Base-by-base conservation (phyloP, 2,888 invertebrate genomes). In the Malacosoma neustria region DNA sequence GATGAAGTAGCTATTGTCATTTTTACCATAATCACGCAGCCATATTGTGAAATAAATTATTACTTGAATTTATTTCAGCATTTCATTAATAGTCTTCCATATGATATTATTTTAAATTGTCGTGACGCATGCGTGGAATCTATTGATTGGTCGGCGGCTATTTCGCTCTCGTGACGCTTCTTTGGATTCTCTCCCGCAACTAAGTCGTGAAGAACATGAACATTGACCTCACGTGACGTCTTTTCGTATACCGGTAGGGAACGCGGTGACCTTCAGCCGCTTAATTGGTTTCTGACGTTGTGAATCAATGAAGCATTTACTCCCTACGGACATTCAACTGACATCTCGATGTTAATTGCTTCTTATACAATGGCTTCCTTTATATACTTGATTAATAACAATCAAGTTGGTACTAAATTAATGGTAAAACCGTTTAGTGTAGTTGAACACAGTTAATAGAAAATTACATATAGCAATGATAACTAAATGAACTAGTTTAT, bases 101-200 rank as follows among this genome's bases (percentile, higher is more conserved):
- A n/a, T n/a, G n/a, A 22, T 22, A 22, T 22, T 6, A 9, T 7
- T 22, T 22, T 22, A 22, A 22, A 22, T 22, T 22, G 22, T 22
- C 22, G 48, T 62, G 70, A 79, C 85, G 85, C 85, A 85, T 84
- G 85, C 85, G 85, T 74, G 64, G 51, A 71, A 61, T 57, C 51
- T 84, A 84, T 85, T 76, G 84, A 84, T 85, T 74, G 57, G 54
- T 61, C 52, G 59, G 52, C 54, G 65, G 62, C 62, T 71, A 72
- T 70, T 70, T 62, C 57, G 52, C 62, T 61, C 58, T 57, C 56
- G 45, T 43, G 48, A 49, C 51, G 48, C 53, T 61, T 38, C 36
- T 31, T 39, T n/a, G n/a, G n/a, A n/a, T n/a, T n/a, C n/a, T n/a
- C n/a, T n/a, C n/a, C n/a, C n/a, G n/a, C n/a, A n/a, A n/a, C n/a